Percentiles rank a stretch among this genome's conserved stretches.
Conservation (phyloP, 30 jellyfish, hydroid and myxozoan genomes). For the Mastigias papua region DNA sequence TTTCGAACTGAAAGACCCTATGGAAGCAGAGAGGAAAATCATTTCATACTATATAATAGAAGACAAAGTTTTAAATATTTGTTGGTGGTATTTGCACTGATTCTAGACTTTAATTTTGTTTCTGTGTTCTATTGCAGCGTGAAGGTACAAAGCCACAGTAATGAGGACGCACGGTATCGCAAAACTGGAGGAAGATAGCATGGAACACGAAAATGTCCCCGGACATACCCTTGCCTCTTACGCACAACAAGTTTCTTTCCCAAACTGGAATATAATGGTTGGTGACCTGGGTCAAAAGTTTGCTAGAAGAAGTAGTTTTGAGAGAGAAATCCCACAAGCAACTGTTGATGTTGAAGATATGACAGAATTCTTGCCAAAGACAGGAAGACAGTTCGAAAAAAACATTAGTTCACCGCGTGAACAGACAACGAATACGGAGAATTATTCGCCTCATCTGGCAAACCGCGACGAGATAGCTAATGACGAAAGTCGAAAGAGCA, state of each 20-base stretch:
- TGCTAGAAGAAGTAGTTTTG: slow-evolving; percentile 72
- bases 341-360: slow-evolving; percentile 5
- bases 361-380: background rate
- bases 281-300: slow-evolving; percentile 65
- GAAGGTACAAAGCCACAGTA: background rate
- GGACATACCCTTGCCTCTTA: slow-evolving; percentile 38
- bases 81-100: too few species aligned
- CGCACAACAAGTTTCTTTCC: slow-evolving; percentile 84
- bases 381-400: background rate
- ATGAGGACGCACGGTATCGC: slow-evolving; percentile 11
- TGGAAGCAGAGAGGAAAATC: too few species aligned
- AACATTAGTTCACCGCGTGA: background rate
- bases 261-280: slow-evolving; percentile 83
- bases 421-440: background rate
- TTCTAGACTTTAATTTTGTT: too few species aligned
- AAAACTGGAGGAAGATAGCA: slow-evolving; percentile 20
- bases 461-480: background rate
- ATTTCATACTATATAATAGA: too few species aligned
- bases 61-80: too few species aligned
- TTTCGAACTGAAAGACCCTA: too few species aligned
- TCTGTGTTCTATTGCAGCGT: background rate
- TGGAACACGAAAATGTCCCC: slow-evolving; percentile 31
- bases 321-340: slow-evolving; percentile 3
- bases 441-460: background rate
- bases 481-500: background rate